Percentiles rank a stretch among this genome's conserved stretches.
Evolutionary conservation across 2,888 invertebrate species (phyloP).

Genomic region (Caenorhabditis afra): DNA sequence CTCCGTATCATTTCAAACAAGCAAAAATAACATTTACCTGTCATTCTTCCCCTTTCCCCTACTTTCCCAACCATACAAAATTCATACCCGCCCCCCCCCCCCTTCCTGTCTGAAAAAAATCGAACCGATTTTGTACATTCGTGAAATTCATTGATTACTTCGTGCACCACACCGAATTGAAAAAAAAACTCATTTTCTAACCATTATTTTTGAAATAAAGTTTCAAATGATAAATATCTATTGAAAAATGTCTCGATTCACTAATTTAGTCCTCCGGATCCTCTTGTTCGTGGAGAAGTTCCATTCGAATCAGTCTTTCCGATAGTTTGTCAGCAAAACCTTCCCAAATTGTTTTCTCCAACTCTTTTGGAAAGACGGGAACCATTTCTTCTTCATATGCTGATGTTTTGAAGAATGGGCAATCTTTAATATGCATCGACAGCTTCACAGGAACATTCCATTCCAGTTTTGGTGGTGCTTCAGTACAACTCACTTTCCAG

Average conservation of each 20-base stretch:
- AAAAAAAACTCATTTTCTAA: no score
- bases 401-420: conserved; percentile 16
- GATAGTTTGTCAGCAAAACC: conserved; percentile 30
- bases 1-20: conserved; percentile 25
- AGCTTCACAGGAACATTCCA: conserved; percentile 34
- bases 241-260: no score
- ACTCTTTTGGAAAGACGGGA: conserved; percentile 27
- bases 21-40: conserved; percentile 13
- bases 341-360: conserved; percentile 40
- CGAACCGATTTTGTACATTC: no score
- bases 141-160: no score
- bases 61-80: background rate
- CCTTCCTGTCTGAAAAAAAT: no score
- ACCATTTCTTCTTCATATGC: conserved; percentile 20
- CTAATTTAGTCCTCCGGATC: background rate
- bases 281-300: background rate
- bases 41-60: background rate
- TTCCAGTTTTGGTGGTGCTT: conserved; percentile 26
- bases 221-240: no score
- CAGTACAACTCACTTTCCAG: conserved; percentile 37
- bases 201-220: no score
- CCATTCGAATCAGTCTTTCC: conserved; percentile 11
- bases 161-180: no score
- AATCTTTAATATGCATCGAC: conserved; percentile 25
- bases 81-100: no score